A percentile compares a stretch with the other conserved stretches of the same genome.
These are phyloP conservation scores for Phyllostomus discolor DNA, from an alignment of 2,113 vertebrate genomes.

Conservation along the genomic window DNA sequence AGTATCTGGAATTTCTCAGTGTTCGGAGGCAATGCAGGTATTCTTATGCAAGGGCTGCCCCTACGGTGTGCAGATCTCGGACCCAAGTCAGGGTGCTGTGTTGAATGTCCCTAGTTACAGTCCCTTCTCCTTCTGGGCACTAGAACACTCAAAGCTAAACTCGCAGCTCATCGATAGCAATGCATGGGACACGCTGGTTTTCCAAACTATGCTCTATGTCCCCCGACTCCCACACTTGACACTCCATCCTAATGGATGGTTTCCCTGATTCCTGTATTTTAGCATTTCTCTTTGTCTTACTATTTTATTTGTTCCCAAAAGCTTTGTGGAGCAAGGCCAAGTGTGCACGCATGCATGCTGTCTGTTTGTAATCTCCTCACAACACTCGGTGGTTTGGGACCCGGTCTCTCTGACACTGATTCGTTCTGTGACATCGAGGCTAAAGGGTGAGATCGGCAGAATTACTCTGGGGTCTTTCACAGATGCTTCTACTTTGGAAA, in stretches of 20 bases:
- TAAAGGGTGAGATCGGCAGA: background rate
- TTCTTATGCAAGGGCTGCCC: background rate
- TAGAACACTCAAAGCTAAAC: background rate
- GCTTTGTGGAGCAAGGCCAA: background rate
- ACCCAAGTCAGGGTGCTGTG: background rate
- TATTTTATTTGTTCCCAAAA: background rate
- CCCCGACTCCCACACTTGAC: background rate
- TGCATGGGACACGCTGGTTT: background rate
- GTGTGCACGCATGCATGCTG: background rate
- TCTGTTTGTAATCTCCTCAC: background rate
- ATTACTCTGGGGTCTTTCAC: background rate
- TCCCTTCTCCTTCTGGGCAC: background rate
- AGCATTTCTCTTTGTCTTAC: background rate
- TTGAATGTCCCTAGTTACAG: background rate
- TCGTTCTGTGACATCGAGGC: background rate
- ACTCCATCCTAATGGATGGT: background rate
- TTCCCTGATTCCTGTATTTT: background rate
- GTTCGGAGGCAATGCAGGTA: background rate
- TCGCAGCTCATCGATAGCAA: background rate
- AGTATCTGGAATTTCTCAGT: background rate
- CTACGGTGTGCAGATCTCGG: background rate
- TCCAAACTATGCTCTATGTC: background rate
- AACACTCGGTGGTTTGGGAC: background rate
- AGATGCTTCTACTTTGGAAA: background rate
- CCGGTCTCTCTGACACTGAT: background rate